These are phyloP conservation scores for Conus ventricosus DNA, from an alignment of 1,140 invertebrate genomes.

Conservation along the genomic window DNA sequence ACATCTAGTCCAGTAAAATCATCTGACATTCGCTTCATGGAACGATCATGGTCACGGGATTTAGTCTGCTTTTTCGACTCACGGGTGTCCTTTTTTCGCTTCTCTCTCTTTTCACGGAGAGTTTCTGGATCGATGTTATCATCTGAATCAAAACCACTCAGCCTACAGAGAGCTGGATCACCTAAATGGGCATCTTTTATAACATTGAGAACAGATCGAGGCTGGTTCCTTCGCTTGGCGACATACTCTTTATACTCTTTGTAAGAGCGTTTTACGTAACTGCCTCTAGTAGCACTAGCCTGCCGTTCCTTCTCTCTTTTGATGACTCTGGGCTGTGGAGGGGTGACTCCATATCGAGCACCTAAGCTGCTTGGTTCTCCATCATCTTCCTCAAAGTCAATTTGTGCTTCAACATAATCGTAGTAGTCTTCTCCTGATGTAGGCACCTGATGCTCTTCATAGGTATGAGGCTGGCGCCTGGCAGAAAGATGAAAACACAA, in stretches of 20 bases:
- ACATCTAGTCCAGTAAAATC: slow-evolving; percentile 49
- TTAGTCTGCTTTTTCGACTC: slow-evolving; percentile 61
- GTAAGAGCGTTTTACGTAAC: slow-evolving; percentile 30
- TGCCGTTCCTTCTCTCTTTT: slow-evolving; percentile 35
- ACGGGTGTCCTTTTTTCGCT: slow-evolving; percentile 48
- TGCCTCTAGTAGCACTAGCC: slow-evolving; percentile 1
- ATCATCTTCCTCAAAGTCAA: slow-evolving; percentile 32
- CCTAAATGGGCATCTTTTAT: slow-evolving; percentile 63
- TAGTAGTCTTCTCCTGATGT: slow-evolving; percentile 3
- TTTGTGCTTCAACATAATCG: slow-evolving; percentile 21
- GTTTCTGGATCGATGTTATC: slow-evolving; percentile 61
- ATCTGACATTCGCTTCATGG: slow-evolving; percentile 59
- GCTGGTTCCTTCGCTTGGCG: slow-evolving; percentile 37
- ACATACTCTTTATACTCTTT: slow-evolving; percentile 50
- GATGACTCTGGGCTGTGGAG: slow-evolving; percentile 12
- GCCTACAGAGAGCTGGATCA: slow-evolving; percentile 57
- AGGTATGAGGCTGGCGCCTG: not conserved
- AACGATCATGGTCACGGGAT: slow-evolving; percentile 55
- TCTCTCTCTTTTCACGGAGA: slow-evolving; percentile 55
- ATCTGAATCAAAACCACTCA: slow-evolving; percentile 63
- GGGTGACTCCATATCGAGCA: slow-evolving; percentile 26
- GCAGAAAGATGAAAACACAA: not conserved
- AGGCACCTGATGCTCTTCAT: slow-evolving; percentile 7
- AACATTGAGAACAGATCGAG: slow-evolving; percentile 47
- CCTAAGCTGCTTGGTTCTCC: slow-evolving; percentile 15